A percentile compares a stretch with the other conserved stretches of the same genome.
Evolutionary conservation across 2,113 vertebrate genomes (phyloP).

Genomic region (Catharus minimus): DNA sequence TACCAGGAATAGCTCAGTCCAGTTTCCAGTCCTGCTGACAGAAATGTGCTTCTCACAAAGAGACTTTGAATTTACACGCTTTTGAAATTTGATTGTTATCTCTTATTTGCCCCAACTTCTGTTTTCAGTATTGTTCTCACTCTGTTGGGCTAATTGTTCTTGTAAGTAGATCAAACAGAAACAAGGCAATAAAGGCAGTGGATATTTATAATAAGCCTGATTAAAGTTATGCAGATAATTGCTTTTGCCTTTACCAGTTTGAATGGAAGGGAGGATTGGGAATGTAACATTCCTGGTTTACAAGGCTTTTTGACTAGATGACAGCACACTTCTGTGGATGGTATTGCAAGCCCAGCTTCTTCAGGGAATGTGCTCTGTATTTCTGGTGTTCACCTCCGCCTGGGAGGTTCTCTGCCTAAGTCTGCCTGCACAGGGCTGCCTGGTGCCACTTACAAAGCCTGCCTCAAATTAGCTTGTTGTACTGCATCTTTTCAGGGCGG

Average conservation of each 20-base stretch:
- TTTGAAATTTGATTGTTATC: neutral
- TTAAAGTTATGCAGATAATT: neutral
- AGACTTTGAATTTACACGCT: neutral
- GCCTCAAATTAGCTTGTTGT: neutral
- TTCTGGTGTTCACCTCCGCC: neutral
- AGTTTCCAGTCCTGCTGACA: neutral
- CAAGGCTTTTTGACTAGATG: neutral
- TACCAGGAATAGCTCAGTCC: slow-evolving; percentile 1
- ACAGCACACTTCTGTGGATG: neutral
- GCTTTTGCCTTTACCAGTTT: neutral
- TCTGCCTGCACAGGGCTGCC: neutral
- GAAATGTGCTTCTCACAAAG: neutral
- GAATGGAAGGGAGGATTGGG: neutral
- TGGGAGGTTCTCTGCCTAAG: neutral
- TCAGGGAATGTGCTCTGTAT: neutral
- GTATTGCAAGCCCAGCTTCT: neutral
- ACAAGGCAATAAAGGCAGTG: neutral
- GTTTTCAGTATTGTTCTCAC: neutral
- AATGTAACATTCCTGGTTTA: neutral
- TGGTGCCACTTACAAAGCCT: neutral
- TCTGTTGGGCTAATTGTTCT: neutral
- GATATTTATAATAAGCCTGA: neutral
- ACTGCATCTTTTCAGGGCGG: neutral
- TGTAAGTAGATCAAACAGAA: neutral
- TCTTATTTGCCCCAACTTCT: neutral